Percentiles rank a stretch among this genome's conserved stretches.
Conservation (phyloP, 2,888 invertebrate species). For the Cosmia trapezina region DNA sequence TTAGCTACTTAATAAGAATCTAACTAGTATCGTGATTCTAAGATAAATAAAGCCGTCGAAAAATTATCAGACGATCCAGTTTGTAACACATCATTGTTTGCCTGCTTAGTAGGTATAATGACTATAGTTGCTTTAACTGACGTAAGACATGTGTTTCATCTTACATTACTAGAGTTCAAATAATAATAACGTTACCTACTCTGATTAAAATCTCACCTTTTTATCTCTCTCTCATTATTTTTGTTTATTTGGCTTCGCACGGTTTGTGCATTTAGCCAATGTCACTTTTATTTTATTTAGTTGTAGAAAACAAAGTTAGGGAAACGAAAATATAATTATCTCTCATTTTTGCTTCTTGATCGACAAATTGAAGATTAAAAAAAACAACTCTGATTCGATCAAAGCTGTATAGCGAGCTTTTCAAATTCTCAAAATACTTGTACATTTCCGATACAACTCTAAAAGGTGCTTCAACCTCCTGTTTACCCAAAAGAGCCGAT, state of each 20-base stretch:
- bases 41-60: not conserved
- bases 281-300: not conserved
- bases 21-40: not conserved
- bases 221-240: not conserved
- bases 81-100: constrained; percentile 13
- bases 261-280: not conserved
- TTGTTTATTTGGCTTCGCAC: not conserved
- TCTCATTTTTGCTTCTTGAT: not conserved
- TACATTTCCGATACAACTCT: not conserved
- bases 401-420: not conserved
- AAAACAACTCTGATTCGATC: not conserved
- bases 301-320: not conserved
- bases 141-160: constrained; percentile 63
- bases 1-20: not conserved
- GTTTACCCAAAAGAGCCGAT: constrained; percentile 47
- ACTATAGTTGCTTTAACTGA: constrained; percentile 39
- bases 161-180: constrained; percentile 45
- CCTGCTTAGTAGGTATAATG: constrained; percentile 14
- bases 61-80: not conserved
- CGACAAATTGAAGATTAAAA: not conserved
- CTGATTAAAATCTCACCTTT: not conserved
- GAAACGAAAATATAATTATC: not conserved
- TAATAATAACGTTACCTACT: constrained; percentile 30
- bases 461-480: constrained; percentile 24
- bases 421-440: not conserved